A percentile compares a stretch with the other conserved stretches of the same genome.
These are phyloP conservation scores for Piprites chloris DNA, from an alignment of 2,113 vertebrate genomes.

Conservation along the genomic window DNA sequence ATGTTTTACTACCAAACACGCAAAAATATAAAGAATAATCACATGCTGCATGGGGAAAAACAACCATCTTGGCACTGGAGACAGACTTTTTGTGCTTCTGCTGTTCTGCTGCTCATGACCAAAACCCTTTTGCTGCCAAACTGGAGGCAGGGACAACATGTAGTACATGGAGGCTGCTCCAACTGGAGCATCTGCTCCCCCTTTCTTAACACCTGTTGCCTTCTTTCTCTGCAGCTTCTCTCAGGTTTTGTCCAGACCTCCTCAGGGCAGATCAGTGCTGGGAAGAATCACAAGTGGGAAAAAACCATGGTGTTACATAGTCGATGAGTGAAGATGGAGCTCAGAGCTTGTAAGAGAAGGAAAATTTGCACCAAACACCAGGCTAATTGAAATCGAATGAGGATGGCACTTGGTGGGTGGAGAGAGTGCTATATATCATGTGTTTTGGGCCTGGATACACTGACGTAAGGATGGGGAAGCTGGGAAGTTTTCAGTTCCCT, in stretches of 20 bases:
- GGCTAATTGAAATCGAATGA: background rate
- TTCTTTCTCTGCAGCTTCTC: background rate
- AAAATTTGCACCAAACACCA: background rate
- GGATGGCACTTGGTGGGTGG: background rate
- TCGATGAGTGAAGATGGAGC: background rate
- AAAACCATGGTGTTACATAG: background rate
- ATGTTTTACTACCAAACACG: background rate
- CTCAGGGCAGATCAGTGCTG: background rate
- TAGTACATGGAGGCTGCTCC: rapidly evolving
- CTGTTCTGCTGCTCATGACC: background rate
- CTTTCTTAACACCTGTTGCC: background rate
- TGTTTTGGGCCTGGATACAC: background rate
- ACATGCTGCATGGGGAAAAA: background rate
- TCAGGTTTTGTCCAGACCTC: background rate
- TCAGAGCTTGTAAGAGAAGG: background rate
- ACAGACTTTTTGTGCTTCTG: background rate
- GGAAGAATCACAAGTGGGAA: background rate
- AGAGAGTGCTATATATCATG: background rate
- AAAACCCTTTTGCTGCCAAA: background rate
- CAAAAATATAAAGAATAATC: background rate
- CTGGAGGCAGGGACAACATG: background rate
- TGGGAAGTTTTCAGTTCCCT: background rate
- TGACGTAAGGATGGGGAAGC: background rate
- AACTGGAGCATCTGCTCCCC: background rate
- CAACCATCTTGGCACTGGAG: rapidly evolving